phyloP scores from a whole-genome alignment of 2,113 vertebrate genomes.

The Zosterops japonicus region DNA sequence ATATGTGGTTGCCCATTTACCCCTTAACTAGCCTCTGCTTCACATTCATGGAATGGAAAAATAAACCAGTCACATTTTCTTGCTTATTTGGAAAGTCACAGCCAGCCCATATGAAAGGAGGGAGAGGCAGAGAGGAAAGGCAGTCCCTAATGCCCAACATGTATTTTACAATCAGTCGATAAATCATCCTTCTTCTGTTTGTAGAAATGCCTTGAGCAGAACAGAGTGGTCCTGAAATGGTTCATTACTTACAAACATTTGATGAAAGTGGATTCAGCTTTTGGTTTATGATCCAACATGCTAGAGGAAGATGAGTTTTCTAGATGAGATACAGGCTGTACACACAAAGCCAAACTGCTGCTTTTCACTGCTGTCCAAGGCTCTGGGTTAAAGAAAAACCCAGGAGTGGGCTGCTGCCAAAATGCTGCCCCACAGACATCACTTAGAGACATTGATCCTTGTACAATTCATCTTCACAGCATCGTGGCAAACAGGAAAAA shows the following conservation, averaged over 20 bases:
- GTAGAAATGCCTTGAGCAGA: neutral
- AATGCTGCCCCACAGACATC: neutral
- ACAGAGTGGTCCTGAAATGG: neutral
- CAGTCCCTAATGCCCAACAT: neutral
- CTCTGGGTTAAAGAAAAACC: neutral
- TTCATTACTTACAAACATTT: constrained; percentile 30
- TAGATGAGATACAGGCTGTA: neutral
- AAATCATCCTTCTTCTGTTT: neutral
- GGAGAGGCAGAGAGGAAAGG: neutral
- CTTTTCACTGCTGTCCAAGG: neutral
- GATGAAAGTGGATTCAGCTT: constrained; percentile 19
- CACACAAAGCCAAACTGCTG: neutral
- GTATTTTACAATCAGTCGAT: neutral
- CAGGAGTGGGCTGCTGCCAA: neutral
- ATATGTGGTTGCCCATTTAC: neutral
- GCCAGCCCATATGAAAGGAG: neutral
- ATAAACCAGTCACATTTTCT: neutral
- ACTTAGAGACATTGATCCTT: neutral
- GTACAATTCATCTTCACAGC: neutral
- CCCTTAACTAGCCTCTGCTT: neutral
- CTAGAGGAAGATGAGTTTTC: constrained; percentile 33
- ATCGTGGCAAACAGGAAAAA: neutral
- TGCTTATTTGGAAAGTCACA: neutral
- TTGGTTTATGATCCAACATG: neutral
- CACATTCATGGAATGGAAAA: neutral